Conservation (phyloP, 2,113 vertebrate genomes). For the Columba livia region DNA sequence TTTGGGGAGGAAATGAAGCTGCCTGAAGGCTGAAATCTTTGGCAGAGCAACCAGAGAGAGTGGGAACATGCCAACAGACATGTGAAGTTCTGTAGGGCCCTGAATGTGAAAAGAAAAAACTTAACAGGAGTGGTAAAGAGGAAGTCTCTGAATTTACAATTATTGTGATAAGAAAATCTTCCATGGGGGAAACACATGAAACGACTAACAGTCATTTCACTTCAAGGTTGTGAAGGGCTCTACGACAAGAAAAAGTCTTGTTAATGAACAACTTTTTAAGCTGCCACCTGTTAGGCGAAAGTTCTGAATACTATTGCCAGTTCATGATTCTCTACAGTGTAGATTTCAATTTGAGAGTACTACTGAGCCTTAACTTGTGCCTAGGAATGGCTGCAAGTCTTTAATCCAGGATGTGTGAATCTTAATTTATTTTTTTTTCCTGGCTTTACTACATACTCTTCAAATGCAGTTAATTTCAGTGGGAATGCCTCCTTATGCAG, state of each 20-base stretch:
- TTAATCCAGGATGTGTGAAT: background rate
- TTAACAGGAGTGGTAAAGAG: background rate
- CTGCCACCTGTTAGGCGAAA: background rate
- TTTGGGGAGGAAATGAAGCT: background rate
- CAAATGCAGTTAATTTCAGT: background rate
- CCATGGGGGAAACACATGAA: background rate
- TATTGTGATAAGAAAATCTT: background rate
- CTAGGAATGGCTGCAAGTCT: background rate
- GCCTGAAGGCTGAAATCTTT: background rate
- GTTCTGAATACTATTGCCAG: background rate
- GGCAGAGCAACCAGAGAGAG: background rate
- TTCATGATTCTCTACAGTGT: background rate
- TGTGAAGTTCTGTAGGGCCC: background rate
- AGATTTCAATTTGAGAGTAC: background rate
- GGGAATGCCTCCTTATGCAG: background rate
- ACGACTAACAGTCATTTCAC: background rate
- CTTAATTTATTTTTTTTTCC: background rate
- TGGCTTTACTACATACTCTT: background rate
- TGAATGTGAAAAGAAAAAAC: background rate
- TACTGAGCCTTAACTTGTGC: background rate
- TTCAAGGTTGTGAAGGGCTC: background rate
- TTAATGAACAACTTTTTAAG: background rate
- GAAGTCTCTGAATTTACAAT: background rate
- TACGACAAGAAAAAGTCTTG: background rate
- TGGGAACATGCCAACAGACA: background rate